Conservation (phyloP, 2,797 vertebrate species). For the Kryptolebias ocellatus region DNA sequence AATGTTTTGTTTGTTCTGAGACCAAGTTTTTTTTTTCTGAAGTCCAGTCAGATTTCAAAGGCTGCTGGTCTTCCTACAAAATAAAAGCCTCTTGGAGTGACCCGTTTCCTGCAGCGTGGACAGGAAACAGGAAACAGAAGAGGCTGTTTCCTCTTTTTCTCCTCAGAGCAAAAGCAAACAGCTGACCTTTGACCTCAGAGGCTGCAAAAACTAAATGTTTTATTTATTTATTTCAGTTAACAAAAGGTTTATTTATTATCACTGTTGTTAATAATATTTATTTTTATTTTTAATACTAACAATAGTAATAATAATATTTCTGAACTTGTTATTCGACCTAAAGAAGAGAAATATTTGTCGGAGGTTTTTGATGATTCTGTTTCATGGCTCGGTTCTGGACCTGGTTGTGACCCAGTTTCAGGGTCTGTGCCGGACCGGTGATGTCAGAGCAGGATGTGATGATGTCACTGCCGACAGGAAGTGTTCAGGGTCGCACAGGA, state of each 20-base stretch:
- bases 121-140: slow-evolving; percentile 41
- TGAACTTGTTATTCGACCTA: not conserved
- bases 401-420: not conserved
- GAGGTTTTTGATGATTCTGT: not conserved
- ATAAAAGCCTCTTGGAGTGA: slow-evolving; percentile 27
- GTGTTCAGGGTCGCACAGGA: slow-evolving; percentile 48
- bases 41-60: not conserved
- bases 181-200: slow-evolving; percentile 29
- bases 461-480: slow-evolving; percentile 54
- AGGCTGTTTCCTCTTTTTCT: slow-evolving; percentile 42
- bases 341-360: not conserved
- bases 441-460: slow-evolving; percentile 50
- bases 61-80: slow-evolving; percentile 21
- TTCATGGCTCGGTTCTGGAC: not conserved
- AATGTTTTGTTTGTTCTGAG: not conserved
- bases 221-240: too few species aligned
- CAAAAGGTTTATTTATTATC: too few species aligned
- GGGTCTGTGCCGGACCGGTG: slow-evolving; percentile 3
- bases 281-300: not conserved
- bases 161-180: slow-evolving; percentile 9
- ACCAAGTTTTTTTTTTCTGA: not conserved
- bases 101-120: slow-evolving; percentile 33
- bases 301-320: too few species aligned
- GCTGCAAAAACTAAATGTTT: not conserved
- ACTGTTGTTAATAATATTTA: not conserved